Evolutionary conservation across 2,113 vertebrate species (phyloP), one percentile per base, ranked within the genome.

Genomic region (Emydocephalus ijimae): DNA sequence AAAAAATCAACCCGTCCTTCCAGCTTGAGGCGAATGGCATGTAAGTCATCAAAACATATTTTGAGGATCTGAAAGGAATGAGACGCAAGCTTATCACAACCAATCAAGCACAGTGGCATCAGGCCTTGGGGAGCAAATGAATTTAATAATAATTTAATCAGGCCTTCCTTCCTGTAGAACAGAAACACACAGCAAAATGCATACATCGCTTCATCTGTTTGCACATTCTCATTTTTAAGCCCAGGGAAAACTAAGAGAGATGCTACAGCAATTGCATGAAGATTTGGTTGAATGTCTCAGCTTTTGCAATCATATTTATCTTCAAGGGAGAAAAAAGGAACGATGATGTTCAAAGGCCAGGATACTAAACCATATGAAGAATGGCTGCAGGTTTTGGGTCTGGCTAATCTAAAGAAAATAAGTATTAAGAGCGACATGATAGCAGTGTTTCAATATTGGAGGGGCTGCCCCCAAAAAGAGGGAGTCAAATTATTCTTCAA

Each of bases 121-220:
- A 94, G 61, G 93, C 93, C 90, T 61, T 14, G 29, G 94, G 94
- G 54, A 94, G 88, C 6, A 0, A 92, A 93, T 93, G 29, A 93
- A 90, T 59, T 64, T 64, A 85, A 90, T 52, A 86, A 61, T 29
- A 93, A 90, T 59, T 90, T 90, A 89, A 90, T 86, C 57, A 52
- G 20, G n/a, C 34, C 94, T 96, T 95, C 50, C 50, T 52, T 52
- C 96, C 95, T 94, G 94, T 91, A 94, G 95, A 93, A 94, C 92
- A 96, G 61, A 91, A 94, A 96, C 96, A 94, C 85, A 57, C 5
- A 95, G 90, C 88, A 86, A 89, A 97, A 96, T 90, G 95, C 95
- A 96, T 95, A 96, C 95, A 95, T 97, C 94, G 97, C 93, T 95
- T 94, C 94, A 96, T 90, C 92, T 95, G 86, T 89, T 95, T 95